Evolutionary conservation across 2,113 vertebrate species (phyloP), one percentile per base, ranked within the genome.

Genomic region (Carassius auratus): DNA sequence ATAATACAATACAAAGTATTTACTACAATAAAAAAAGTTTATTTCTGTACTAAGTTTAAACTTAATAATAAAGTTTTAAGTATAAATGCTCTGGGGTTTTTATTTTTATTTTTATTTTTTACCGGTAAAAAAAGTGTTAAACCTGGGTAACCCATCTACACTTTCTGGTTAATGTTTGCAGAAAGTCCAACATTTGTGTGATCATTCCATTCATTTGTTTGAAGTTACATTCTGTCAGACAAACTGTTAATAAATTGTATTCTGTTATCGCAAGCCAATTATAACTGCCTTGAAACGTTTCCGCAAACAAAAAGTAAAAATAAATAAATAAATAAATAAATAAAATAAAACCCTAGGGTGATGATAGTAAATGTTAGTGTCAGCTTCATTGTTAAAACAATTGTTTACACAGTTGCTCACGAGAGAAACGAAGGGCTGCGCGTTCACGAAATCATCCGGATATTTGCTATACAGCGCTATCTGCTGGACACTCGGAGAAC

Each of bases 11-110:
- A 80, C 13, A 66, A 45, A 26, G 0, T 30, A 19, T 80, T 80
- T 62, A 62, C 21, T 45, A 45, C 0, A 62, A 14, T 14, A 62
- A 62, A 62, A 62, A 38, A 8, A 79, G 3, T 62, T 9, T 80
- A 64, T 80, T 80, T 80, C 13, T 81, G 14, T 81, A 64, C 61
- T 81, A 5, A 81, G 19, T 81, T 66, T 62, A 80, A 64, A 42
- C 42, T 23, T 66, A 45, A 8, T 17, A 64, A 4, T 19, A 48
- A 55, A 48, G 7, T 9, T 48, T 21, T 59, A 59, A 36, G 9
- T 30, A 77, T 3, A 57, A 21, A n/a, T 38, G 55, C 36, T 23
- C 3, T n/a, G 30, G 26, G 26, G 26, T 26, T 26, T 26, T 26
- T 0, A 26, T 74, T 5, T 33, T 68, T 45, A 10, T 0, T 42